A percentile compares a stretch with the other conserved stretches of the same genome.
Conservation (phyloP, 2,113 vertebrate species). For the Gopherus evgoodei region DNA sequence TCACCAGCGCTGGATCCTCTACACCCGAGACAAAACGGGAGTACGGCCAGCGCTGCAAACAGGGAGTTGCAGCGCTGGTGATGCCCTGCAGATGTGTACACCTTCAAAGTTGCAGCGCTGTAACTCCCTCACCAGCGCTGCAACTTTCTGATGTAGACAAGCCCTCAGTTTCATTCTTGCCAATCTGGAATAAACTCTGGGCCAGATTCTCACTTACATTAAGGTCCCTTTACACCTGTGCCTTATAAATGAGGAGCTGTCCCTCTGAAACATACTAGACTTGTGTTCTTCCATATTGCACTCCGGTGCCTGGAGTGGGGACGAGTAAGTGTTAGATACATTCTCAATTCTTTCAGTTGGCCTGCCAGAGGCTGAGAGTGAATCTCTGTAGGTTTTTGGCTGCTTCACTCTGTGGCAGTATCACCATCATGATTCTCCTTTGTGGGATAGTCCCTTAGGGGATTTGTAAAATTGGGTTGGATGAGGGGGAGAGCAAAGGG, state of each 20-base stretch:
- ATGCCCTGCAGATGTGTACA: too few relatives aligned
- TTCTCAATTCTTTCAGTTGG: background rate
- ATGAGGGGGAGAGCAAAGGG: background rate
- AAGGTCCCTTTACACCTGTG: background rate
- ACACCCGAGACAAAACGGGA: too few relatives aligned
- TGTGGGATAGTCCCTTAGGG: background rate
- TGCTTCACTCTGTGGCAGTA: slow-evolving; percentile 3
- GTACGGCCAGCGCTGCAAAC: too few relatives aligned
- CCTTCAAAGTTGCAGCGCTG: too few relatives aligned
- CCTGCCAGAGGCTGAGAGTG: background rate
- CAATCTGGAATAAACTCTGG: background rate
- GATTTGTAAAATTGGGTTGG: background rate
- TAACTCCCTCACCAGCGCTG: too few relatives aligned
- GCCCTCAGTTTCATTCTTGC: background rate
- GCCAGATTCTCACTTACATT: background rate
- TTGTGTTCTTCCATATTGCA: background rate
- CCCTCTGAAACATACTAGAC: background rate
- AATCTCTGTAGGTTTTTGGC: slow-evolving; percentile 1
- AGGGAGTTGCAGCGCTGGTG: too few relatives aligned
- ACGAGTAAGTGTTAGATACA: background rate
- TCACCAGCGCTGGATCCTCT: too few relatives aligned
- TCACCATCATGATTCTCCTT: background rate
- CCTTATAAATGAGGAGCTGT: background rate
- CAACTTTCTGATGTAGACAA: too few relatives aligned
- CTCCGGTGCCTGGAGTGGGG: background rate